phyloP scores from a whole-genome alignment of 2,888 invertebrate species.

The Nomada ruficornis region DNA sequence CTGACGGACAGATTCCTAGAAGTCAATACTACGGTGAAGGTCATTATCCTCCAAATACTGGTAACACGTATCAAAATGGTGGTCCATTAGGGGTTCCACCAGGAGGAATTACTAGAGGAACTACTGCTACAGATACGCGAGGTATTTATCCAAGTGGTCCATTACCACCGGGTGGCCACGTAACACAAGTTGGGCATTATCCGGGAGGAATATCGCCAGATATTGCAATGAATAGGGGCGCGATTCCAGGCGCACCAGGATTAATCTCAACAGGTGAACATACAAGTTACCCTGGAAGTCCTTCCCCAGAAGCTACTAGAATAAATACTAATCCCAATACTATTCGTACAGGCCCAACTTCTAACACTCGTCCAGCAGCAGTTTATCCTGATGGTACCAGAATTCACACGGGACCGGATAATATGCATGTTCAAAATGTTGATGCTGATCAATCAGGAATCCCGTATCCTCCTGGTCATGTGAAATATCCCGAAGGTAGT shows the following conservation, averaged over 20 bases:
- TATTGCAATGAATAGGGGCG: conserved; percentile 42
- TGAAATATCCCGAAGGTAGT: conserved; percentile 10
- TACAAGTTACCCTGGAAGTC: conserved; percentile 45
- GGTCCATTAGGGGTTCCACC: conserved; percentile 23
- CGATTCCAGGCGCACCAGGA: conserved; percentile 22
- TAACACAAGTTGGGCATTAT: conserved; percentile 10
- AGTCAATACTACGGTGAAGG: conserved; percentile 26
- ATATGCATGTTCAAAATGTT: not conserved
- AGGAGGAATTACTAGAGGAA: conserved; percentile 12
- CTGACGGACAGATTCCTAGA: conserved; percentile 32
- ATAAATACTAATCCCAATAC: conserved; percentile 26
- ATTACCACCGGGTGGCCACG: conserved; percentile 11
- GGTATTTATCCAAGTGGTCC: conserved; percentile 54
- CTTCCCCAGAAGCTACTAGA: conserved; percentile 3
- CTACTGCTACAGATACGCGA: conserved; percentile 45
- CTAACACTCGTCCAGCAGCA: not conserved
- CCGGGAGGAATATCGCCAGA: conserved; percentile 33
- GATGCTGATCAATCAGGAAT: conserved; percentile 8
- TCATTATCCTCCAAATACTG: conserved; percentile 24
- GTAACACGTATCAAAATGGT: conserved; percentile 40
- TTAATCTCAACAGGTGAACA: conserved; percentile 31
- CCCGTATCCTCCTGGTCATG: conserved; percentile 40
- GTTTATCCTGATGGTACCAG: not conserved
- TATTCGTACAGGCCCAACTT: conserved; percentile 6
- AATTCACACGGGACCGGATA: not conserved